These are phyloP conservation scores for Fregetta grallaria DNA, from an alignment of 2,113 vertebrate species.

Conservation along the genomic window DNA sequence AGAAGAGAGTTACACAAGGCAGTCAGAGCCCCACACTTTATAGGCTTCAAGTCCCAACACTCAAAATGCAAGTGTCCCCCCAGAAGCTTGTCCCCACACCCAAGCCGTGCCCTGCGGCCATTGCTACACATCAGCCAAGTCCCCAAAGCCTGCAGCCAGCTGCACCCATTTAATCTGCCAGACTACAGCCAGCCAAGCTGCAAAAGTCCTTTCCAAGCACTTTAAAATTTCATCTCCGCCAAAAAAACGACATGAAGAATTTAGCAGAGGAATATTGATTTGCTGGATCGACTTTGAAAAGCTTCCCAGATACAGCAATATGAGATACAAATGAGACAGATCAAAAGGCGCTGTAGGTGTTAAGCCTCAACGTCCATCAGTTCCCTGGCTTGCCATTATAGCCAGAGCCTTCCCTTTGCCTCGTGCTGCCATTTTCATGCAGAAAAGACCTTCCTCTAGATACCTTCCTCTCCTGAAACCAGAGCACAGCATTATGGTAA, in stretches of 20 bases:
- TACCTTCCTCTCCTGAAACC: not conserved
- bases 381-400: not conserved
- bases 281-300: not conserved
- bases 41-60: not conserved
- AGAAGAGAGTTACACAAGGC: not conserved
- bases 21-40: not conserved
- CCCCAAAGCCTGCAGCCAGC: not conserved
- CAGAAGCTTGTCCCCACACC: not conserved
- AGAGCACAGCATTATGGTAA: accelerated
- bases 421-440: not conserved
- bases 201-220: not conserved
- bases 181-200: not conserved
- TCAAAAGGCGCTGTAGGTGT: not conserved
- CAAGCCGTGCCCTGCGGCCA: not conserved
- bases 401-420: not conserved
- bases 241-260: not conserved
- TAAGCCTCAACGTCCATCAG: not conserved
- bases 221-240: not conserved
- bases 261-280: not conserved
- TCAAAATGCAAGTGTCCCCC: not conserved
- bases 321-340: not conserved
- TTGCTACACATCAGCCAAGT: accelerated
- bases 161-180: not conserved
- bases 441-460: not conserved
- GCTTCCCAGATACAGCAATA: not conserved